A percentile compares a stretch with the other conserved stretches of the same genome.
These are phyloP conservation scores for Mus pahari DNA, from an alignment of 2,113 vertebrate species.

Conservation along the genomic window DNA sequence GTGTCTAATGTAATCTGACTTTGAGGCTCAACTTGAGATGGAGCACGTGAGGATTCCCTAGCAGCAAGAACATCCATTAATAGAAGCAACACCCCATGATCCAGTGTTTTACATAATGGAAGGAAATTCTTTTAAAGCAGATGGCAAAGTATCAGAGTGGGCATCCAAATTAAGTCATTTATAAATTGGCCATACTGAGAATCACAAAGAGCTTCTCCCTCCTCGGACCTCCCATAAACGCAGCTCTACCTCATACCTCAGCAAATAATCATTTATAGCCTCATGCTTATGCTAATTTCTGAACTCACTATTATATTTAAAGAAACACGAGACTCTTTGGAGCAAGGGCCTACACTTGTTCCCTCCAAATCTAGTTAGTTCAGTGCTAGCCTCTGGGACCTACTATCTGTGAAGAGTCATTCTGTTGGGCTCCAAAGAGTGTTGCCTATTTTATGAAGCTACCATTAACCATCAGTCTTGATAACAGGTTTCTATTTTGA, in stretches of 20 bases:
- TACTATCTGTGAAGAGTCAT: not conserved
- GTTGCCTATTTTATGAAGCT: not conserved
- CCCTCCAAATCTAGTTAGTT: not conserved
- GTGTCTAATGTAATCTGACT: slow-evolving; percentile 69
- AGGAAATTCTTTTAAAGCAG: slow-evolving; percentile 72
- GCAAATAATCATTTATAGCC: slow-evolving; percentile 61
- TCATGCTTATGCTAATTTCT: slow-evolving; percentile 64
- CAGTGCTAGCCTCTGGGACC: not conserved
- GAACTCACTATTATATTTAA: slow-evolving; percentile 41
- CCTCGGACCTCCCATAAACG: slow-evolving; percentile 50
- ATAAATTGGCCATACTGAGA: slow-evolving; percentile 65
- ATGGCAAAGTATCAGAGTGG: slow-evolving; percentile 69
- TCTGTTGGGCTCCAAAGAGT: not conserved
- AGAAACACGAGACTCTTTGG: slow-evolving; percentile 15
- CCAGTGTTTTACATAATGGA: slow-evolving; percentile 70
- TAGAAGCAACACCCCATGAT: slow-evolving; percentile 42
- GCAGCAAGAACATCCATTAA: slow-evolving; percentile 75
- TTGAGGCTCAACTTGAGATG: slow-evolving; percentile 74
- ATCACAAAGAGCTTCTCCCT: slow-evolving; percentile 53
- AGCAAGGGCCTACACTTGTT: not conserved
- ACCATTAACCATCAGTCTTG: not conserved
- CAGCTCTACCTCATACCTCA: slow-evolving; percentile 24
- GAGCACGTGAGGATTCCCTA: slow-evolving; percentile 63
- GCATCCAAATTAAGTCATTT: slow-evolving; percentile 74
- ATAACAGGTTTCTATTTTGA: not conserved